Percentiles rank a stretch among this genome's conserved stretches.
Evolutionary conservation across 1,140 invertebrate genomes (phyloP).

Genomic region (Metopolophium dirhodum): DNA sequence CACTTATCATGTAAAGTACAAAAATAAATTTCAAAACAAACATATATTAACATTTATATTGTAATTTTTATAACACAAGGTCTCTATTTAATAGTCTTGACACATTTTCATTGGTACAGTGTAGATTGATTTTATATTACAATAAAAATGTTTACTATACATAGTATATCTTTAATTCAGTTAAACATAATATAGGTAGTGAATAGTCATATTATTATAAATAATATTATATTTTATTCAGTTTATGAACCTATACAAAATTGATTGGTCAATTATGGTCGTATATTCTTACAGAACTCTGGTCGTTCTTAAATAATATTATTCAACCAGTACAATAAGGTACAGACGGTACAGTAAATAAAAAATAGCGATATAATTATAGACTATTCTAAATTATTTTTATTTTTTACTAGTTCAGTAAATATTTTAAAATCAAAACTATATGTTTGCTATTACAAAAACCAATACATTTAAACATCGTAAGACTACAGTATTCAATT

Average conservation of each 20-base stretch:
- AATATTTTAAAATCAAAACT: not conserved
- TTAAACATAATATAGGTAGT: not conserved
- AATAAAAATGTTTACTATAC: not conserved
- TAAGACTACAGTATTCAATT: not conserved
- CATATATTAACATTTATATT: not conserved
- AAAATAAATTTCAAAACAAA: not conserved
- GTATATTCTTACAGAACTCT: not conserved
- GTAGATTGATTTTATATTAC: not conserved
- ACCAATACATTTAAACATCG: not conserved
- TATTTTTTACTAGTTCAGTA: not conserved
- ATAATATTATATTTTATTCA: not conserved
- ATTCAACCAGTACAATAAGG: not conserved
- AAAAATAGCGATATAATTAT: not conserved
- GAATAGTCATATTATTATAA: not conserved
- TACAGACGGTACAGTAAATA: not conserved
- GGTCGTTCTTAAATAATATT: not conserved
- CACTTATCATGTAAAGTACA: not conserved
- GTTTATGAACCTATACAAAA: not conserved
- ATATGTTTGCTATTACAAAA: not conserved
- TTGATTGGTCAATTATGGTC: not conserved
- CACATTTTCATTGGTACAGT: not conserved
- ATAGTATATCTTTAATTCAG: not conserved
- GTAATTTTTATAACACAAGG: not conserved
- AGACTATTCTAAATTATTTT: not conserved
- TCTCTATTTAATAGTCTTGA: not conserved